Base-by-base conservation (phyloP, 2,888 invertebrate species). In the Elmis aenea region DNA sequence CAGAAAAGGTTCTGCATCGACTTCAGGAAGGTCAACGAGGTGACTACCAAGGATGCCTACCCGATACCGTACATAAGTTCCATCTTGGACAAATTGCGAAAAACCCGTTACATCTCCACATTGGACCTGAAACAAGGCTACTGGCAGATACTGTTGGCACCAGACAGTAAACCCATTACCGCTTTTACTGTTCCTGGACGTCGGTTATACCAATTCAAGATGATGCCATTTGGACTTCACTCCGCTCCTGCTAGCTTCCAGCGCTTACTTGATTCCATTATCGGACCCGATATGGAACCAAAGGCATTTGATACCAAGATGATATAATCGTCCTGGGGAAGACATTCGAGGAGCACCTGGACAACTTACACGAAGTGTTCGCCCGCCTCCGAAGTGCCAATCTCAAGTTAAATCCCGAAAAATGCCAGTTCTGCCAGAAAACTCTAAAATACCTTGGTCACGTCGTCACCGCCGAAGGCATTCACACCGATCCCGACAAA, bases 11-110 rank as follows among this genome's bases (percentile, higher is more conserved):
- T 53, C 22, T 52, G 51, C 23, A 40, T 54, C 3, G 54, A 56
- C 23, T 56, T 51, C 23, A 23, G 53, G 4, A 41, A 44, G 15
- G 40, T 56, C 0, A 57, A 55, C 28, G 31, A 33, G 1, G 45
- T 48, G 35, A 45, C 8, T 27, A 37, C 15, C 35, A 36, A 16
- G 13, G 50, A 52, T 33, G 50, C 50, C 1, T 52, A 54, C 22
- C 52, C 46, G 1, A 11, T 52, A 16, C 54, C 50, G 3, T 39
- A 35, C 40, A 46, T 10, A 41, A 45, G 13, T 26, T 53, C 2
- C 25, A 42, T n/a, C n/a, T n/a, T n/a, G 4, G 57, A 54, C 0
- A 58, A 55, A 35, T 56, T 51, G 47, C n/a, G n/a, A n/a, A n/a
- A n/a, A n/a, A n/a, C n/a, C n/a, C n/a, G n/a, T n/a, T n/a, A n/a